These are phyloP conservation scores for Leucoraja erinaceus DNA, from an alignment of 2,113 vertebrate species.

Conservation along the genomic window DNA sequence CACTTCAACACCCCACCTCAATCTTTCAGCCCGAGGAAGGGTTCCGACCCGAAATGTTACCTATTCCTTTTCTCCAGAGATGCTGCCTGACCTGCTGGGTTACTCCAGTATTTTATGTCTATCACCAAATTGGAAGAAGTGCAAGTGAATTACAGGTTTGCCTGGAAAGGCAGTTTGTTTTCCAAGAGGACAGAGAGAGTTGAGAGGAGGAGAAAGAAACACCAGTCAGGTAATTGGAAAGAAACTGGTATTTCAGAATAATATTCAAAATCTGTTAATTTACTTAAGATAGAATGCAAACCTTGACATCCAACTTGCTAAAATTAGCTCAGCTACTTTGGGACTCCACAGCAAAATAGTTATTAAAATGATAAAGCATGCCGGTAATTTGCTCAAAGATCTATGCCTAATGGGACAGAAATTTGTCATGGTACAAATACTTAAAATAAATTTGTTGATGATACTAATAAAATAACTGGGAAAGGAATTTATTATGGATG, in stretches of 20 bases:
- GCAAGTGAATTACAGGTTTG: no score
- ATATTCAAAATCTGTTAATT: not conserved
- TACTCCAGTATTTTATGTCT: no score
- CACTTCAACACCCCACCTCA: no score
- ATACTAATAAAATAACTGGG: not conserved
- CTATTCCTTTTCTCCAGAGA: no score
- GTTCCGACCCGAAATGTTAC: no score
- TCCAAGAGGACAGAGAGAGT: not conserved
- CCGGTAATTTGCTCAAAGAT: not conserved
- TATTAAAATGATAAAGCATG: not conserved
- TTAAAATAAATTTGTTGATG: not conserved
- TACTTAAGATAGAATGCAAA: not conserved
- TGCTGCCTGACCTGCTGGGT: no score
- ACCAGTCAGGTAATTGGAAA: not conserved
- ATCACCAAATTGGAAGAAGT: no score
- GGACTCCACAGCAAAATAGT: not conserved
- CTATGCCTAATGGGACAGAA: not conserved
- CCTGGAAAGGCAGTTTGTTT: no score
- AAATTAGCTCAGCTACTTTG: not conserved
- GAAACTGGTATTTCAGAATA: not conserved
- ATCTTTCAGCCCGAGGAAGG: no score
- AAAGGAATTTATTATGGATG: not conserved
- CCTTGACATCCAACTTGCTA: not conserved
- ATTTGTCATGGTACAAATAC: not conserved
- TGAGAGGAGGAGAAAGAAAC: not conserved